Percentiles rank a stretch among this genome's conserved stretches.
Evolutionary conservation across 2,888 invertebrate genomes (phyloP).

Genomic region (Eristalis arbustorum): DNA sequence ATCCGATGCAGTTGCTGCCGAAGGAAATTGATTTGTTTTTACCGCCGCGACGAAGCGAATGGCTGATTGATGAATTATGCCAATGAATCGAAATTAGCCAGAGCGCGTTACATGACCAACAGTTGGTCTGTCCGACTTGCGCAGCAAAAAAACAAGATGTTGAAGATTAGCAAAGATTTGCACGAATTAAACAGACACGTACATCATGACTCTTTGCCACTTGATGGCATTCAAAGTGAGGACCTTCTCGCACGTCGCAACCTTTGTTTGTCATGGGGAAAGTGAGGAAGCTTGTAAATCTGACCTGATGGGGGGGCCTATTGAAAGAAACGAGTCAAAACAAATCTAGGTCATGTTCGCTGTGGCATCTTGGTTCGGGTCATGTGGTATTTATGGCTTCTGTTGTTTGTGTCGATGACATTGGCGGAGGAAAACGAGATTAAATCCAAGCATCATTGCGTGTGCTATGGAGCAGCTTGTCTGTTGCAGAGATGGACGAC

Average conservation of each 20-base stretch:
- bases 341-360: not conserved
- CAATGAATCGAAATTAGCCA: conserved; percentile 26
- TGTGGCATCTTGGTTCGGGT: not conserved
- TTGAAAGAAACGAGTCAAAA: not conserved
- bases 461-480: no score
- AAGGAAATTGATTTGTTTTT: conserved; percentile 40
- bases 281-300: not conserved
- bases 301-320: not conserved
- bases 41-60: not conserved
- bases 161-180: not conserved
- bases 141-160: not conserved
- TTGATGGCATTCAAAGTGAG: not conserved
- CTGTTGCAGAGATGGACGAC: not conserved
- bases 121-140: not conserved
- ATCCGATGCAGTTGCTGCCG: conserved; percentile 16
- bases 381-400: no score
- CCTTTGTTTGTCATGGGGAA: not conserved
- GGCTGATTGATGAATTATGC: conserved; percentile 23
- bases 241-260: not conserved
- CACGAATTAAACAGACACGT: not conserved
- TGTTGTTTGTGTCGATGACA: not conserved
- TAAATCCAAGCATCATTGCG: no score
- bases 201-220: no score
- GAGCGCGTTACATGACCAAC: conserved; percentile 17
- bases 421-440: not conserved